These are phyloP conservation scores for Lepus europaeus DNA, from an alignment of 2,113 vertebrate species.

Conservation along the genomic window DNA sequence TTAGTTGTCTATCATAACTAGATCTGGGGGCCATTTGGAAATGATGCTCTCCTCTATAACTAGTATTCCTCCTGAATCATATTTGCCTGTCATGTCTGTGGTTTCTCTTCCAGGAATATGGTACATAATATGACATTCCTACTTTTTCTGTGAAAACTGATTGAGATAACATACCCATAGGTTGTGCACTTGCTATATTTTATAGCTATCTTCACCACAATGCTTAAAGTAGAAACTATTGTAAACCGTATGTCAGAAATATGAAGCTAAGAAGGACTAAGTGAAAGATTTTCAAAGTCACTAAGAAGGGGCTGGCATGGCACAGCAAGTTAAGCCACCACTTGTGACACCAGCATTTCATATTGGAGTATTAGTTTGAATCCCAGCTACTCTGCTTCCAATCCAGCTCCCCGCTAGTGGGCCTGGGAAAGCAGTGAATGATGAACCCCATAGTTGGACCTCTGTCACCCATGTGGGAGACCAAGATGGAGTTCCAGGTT, in stretches of 20 bases:
- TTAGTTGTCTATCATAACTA: not conserved
- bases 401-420: too few species aligned
- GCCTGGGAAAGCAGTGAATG: too few species aligned
- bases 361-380: too few species aligned
- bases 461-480: too few species aligned
- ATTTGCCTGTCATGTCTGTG: not conserved
- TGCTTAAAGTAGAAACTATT: not conserved
- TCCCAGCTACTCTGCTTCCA: too few species aligned
- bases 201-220: not conserved
- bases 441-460: too few species aligned
- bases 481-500: too few species aligned
- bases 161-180: not conserved
- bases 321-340: too few species aligned
- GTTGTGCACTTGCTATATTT: not conserved
- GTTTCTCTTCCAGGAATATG: not conserved
- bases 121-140: not conserved
- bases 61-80: not conserved
- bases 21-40: not conserved
- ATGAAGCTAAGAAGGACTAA: not conserved
- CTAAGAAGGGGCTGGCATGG: too few species aligned
- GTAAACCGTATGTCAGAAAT: not conserved
- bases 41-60: not conserved
- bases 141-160: not conserved
- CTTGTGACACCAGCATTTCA: too few species aligned
- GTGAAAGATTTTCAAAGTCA: not conserved